Evolutionary conservation across 1,140 invertebrate genomes (phyloP).

Genomic region (Yoshiicerus persimilis): DNA sequence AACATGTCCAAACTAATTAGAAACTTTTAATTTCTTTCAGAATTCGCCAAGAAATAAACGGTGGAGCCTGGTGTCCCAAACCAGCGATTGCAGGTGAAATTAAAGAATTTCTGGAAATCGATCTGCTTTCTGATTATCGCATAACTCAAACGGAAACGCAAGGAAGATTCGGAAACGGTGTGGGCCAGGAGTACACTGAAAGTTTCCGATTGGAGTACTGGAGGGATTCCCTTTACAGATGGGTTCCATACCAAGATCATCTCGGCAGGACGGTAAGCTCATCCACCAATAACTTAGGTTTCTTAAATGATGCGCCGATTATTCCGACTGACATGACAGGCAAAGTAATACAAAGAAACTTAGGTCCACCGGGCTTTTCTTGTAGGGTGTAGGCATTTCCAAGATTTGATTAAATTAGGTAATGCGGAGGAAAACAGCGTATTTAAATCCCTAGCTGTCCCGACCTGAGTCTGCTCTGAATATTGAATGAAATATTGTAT

Average conservation of each 20-base stretch:
- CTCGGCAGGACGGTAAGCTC: constrained; percentile 69
- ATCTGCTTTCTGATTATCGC: constrained; percentile 73
- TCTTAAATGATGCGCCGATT: neutral
- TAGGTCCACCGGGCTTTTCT: too few relatives aligned
- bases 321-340: neutral
- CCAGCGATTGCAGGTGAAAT: constrained; percentile 70
- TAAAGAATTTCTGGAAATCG: constrained; percentile 84
- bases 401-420: neutral
- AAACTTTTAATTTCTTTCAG: constrained; percentile 58
- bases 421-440: neutral
- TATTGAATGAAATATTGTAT: neutral
- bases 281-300: neutral
- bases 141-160: constrained; percentile 87
- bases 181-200: constrained; percentile 85
- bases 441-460: neutral
- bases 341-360: too few relatives aligned
- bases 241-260: constrained; percentile 77
- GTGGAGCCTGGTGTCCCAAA: constrained; percentile 92
- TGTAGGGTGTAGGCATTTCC: too few relatives aligned
- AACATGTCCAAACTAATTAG: neutral
- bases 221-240: constrained; percentile 67
- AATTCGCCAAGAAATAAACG: constrained; percentile 79
- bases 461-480: too few relatives aligned
- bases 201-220: constrained; percentile 84
- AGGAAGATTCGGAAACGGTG: constrained; percentile 90